phyloP scores from a whole-genome alignment of 2,888 invertebrate species.

The Microplitis manilae region DNA sequence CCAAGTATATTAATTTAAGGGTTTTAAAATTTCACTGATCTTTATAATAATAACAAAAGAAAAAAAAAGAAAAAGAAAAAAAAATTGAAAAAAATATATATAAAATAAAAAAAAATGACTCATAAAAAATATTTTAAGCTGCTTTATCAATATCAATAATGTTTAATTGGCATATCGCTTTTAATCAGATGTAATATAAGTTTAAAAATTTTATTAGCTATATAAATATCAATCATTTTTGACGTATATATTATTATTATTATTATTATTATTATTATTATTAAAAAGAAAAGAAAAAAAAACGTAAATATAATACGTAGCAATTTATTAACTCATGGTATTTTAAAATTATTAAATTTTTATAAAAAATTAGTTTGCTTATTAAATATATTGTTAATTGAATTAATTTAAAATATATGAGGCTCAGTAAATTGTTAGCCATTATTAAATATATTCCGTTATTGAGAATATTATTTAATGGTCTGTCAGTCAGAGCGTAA shows the following conservation, averaged over 20 bases:
- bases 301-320: conserved; percentile 40
- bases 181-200: conserved; percentile 33
- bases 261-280: background rate
- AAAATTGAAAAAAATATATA: background rate
- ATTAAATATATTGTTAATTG: conserved; percentile 16
- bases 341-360: conserved; percentile 48
- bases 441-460: conserved; percentile 13
- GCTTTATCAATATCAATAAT: conserved; percentile 29
- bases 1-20: conserved; percentile 46
- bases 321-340: conserved; percentile 47
- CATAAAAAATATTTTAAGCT: conserved; percentile 20
- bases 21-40: conserved; percentile 54
- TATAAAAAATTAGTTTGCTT: conserved; percentile 46
- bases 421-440: conserved; percentile 25
- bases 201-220: conserved; percentile 47
- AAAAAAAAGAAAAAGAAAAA: conserved; percentile 5
- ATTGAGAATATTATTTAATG: background rate
- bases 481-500: conserved; percentile 19
- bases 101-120: background rate
- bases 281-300: conserved; percentile 28
- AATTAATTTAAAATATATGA: conserved; percentile 39
- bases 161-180: conserved; percentile 36
- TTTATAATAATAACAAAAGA: conserved; percentile 19
- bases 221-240: conserved; percentile 49
- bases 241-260: background rate